Evolutionary conservation across 1,140 invertebrate species (phyloP).

Genomic region (Parasteatoda tepidariorum): DNA sequence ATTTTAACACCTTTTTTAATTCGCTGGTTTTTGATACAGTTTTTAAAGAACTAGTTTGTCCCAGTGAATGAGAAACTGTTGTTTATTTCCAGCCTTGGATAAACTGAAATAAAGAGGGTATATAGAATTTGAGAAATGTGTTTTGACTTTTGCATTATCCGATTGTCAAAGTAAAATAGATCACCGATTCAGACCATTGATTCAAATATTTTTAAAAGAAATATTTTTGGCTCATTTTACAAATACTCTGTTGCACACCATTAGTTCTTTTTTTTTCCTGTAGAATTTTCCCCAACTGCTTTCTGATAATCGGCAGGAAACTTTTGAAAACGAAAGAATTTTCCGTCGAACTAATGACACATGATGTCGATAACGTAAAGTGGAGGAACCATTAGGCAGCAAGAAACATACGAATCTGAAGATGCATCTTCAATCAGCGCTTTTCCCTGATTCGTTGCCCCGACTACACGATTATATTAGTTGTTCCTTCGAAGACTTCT

Average conservation of each 20-base stretch:
- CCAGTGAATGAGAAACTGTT: too few relatives aligned
- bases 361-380: slow-evolving; percentile 51
- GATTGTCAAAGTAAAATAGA: too few relatives aligned
- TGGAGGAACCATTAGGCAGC: slow-evolving; percentile 33
- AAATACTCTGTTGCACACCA: not conserved
- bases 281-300: not conserved
- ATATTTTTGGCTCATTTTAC: too few relatives aligned
- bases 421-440: slow-evolving; percentile 36
- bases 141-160: too few relatives aligned
- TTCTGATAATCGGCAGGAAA: slow-evolving; percentile 7
- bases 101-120: too few relatives aligned
- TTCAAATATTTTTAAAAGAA: too few relatives aligned
- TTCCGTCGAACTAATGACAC: slow-evolving; percentile 50
- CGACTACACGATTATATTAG: not conserved
- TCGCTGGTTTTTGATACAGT: too few relatives aligned
- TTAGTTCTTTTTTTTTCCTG: not conserved
- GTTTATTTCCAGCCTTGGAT: too few relatives aligned
- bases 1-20: too few relatives aligned
- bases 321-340: slow-evolving; percentile 30
- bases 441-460: slow-evolving; percentile 13
- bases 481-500: not conserved
- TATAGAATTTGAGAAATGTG: too few relatives aligned
- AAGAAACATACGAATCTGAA: slow-evolving; percentile 30
- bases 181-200: too few relatives aligned
- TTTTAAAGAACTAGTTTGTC: too few relatives aligned